phyloP scores from a whole-genome alignment of 2,797 vertebrate species.

The Pangasius larnaudii region DNA sequence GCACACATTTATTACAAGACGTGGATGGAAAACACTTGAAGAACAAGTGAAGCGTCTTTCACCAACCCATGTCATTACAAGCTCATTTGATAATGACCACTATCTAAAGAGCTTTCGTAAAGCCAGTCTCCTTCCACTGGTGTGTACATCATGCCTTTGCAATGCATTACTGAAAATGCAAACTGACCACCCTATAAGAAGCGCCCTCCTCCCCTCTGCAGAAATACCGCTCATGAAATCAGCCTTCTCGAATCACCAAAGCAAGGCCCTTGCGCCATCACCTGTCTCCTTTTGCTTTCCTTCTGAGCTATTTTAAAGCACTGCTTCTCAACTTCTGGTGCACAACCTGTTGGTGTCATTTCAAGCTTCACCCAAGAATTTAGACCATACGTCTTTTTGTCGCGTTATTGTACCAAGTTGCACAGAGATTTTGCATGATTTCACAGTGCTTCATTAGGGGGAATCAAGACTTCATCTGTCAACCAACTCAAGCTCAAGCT shows the following conservation, averaged over 20 bases:
- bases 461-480: background rate
- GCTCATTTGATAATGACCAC: background rate
- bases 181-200: constrained; percentile 56
- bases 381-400: background rate
- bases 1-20: background rate
- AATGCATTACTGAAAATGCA: constrained; percentile 54
- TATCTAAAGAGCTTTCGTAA: constrained; percentile 4
- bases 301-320: constrained; percentile 51
- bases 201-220: constrained; percentile 60
- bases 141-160: constrained; percentile 62
- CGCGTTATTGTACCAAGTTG: background rate
- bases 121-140: constrained; percentile 15
- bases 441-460: background rate
- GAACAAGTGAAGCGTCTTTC: background rate
- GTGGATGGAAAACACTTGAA: background rate
- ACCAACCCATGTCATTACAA: background rate
- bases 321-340: constrained; percentile 45
- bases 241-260: constrained; percentile 71
- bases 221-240: constrained; percentile 69
- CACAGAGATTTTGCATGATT: background rate
- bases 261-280: constrained; percentile 77
- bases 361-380: constrained; percentile 34
- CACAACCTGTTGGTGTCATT: constrained; percentile 45
- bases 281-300: constrained; percentile 71
- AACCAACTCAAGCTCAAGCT: background rate